These are phyloP conservation scores for Nephila pilipes DNA, from an alignment of 1,140 invertebrate species.

Conservation along the genomic window DNA sequence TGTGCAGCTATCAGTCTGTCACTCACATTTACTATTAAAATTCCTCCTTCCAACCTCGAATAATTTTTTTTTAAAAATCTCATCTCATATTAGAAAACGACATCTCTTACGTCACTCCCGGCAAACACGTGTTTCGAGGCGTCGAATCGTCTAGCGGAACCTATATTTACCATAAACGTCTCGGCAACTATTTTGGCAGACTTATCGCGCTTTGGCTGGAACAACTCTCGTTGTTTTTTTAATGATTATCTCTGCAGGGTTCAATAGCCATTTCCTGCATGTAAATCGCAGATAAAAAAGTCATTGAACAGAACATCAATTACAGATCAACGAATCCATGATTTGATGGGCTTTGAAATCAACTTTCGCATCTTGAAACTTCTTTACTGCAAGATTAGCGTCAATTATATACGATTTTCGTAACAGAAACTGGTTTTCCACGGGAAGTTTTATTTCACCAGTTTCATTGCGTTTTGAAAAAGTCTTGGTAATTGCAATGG, in stretches of 20 bases:
- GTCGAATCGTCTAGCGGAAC: constrained; percentile 55
- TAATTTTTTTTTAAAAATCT: too few relatives aligned
- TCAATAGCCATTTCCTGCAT: background rate
- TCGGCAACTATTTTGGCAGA: background rate
- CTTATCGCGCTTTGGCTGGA: background rate
- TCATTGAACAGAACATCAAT: background rate
- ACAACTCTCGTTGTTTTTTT: too few relatives aligned
- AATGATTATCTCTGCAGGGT: background rate
- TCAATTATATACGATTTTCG: background rate
- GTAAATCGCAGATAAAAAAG: constrained; percentile 2
- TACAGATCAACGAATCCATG: constrained; percentile 9
- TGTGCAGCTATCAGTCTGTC: too few relatives aligned
- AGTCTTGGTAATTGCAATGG: too few relatives aligned
- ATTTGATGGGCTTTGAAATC: background rate
- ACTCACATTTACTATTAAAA: too few relatives aligned
- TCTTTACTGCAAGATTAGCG: background rate
- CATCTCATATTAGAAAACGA: too few relatives aligned
- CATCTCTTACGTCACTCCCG: constrained; percentile 5
- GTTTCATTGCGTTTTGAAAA: too few relatives aligned
- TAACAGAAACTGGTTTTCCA: background rate
- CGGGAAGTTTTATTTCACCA: too few relatives aligned
- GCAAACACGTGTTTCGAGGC: constrained; percentile 53
- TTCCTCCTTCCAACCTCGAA: too few relatives aligned
- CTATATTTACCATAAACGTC: background rate
- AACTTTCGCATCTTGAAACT: background rate